Base-by-base conservation (phyloP, 2,888 invertebrate species). In the Vandiemenella viatica region DNA sequence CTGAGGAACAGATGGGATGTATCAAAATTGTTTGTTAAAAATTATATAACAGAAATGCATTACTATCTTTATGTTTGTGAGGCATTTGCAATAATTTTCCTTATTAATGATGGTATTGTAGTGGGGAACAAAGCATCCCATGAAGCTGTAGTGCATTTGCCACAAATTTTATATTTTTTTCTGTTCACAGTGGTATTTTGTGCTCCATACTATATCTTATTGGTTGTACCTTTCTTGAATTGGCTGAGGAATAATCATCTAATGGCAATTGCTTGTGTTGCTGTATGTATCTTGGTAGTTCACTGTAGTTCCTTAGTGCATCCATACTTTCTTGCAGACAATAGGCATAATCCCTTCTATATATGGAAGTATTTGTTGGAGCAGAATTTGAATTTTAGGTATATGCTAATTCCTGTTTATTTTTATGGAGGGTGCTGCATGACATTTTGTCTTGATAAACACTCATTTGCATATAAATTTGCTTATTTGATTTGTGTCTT, bases 311-410 rank as follows among this genome's bases (percentile, higher is more conserved):
- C 95, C 0, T 67, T 84, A 40, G 81, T 81, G 1, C 98, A 98
- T 72, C 88, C 89, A 0, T 98, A 96, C 65, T 68, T 96, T 38
- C 65, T 98, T 16, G 90, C 97, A 0, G 98, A 98, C 65, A 98
- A 98, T 64, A 76, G 98, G 1, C 97, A 98, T 67, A 93, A 89
- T 57, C 81, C 85, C 0, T 98, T 98, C 63, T 98, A 98, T 61
- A 66, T 96, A 6, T 97, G 97, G 97, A 85, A 83, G 59, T 73
- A 85, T 51, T 75, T 92, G 62, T 87, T 81, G 59, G 77, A 79
- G 0, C 77, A 76, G 57, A 80, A 83, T 64, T 61, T 66, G 37
- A 69, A 71, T 58, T 75, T 83, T 1, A 76, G 75, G 49, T 91
- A 83, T 62, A 58, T 74, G 1, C 71, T 84, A 18, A 70, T 83